A percentile compares a stretch with the other conserved stretches of the same genome.
Conservation (phyloP, 2,113 vertebrate genomes). For the Fukomys damarensis region DNA sequence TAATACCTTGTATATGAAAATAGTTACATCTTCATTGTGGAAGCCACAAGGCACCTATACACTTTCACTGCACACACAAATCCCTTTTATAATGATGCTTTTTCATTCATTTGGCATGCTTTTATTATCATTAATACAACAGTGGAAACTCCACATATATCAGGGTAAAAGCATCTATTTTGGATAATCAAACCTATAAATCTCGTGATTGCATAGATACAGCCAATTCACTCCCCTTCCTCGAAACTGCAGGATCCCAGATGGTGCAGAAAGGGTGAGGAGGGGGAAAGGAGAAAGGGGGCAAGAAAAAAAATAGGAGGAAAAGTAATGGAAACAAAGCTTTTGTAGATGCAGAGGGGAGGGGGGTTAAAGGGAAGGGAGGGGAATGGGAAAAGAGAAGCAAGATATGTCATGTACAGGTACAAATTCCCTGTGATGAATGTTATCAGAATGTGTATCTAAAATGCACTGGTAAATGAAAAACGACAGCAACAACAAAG, state of each 20-base stretch:
- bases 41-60: slow-evolving; percentile 45
- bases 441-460: too few species aligned
- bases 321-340: too few species aligned
- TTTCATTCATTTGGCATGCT: slow-evolving; percentile 70
- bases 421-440: too few species aligned
- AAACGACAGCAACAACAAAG: too few species aligned
- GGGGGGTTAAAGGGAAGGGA: too few species aligned
- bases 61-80: slow-evolving; percentile 53
- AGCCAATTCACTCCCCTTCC: slow-evolving; percentile 78
- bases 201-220: slow-evolving; percentile 74
- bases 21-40: slow-evolving; percentile 72
- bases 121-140: slow-evolving; percentile 79
- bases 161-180: slow-evolving; percentile 72
- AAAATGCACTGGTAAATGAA: too few species aligned
- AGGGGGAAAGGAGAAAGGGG: too few species aligned
- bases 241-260: slow-evolving; percentile 65
- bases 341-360: too few species aligned
- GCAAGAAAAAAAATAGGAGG: too few species aligned
- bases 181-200: slow-evolving; percentile 80
- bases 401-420: too few species aligned
- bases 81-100: slow-evolving; percentile 66
- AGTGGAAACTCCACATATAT: slow-evolving; percentile 34
- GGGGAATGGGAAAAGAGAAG: too few species aligned
- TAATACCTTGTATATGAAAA: slow-evolving; percentile 73
- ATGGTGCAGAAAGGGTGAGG: slow-evolving; percentile 24